Percentiles rank a stretch among this genome's conserved stretches.
These are phyloP conservation scores for Dicycla oo DNA, from an alignment of 2,888 invertebrate species.

Conservation along the genomic window DNA sequence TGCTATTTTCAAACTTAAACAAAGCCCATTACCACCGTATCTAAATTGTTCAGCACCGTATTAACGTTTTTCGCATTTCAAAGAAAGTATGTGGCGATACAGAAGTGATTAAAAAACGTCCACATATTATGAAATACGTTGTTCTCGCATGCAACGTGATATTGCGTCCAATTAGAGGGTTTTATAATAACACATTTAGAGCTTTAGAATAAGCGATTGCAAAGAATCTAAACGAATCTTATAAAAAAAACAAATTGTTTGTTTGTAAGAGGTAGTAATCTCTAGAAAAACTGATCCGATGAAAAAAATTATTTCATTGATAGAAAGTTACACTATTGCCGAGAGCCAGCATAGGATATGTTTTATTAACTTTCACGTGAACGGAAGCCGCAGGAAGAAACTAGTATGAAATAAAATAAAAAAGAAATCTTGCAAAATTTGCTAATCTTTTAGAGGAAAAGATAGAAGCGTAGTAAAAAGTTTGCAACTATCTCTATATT, in stretches of 20 bases:
- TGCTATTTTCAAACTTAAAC: neutral
- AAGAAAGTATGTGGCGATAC: slow-evolving; percentile 9
- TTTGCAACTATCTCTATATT: neutral
- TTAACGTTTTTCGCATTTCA: slow-evolving; percentile 20
- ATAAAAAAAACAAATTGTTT: no score
- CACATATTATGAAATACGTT: slow-evolving; percentile 34
- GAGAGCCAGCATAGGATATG: no score
- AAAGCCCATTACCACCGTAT: slow-evolving; percentile 16
- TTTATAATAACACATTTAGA: slow-evolving; percentile 33
- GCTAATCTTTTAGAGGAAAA: no score
- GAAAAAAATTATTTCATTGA: no score
- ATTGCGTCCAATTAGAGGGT: slow-evolving; percentile 53
- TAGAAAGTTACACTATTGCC: no score
- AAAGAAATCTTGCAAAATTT: no score
- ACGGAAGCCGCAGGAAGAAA: no score
- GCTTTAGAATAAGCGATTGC: slow-evolving; percentile 18
- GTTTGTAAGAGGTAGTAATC: no score
- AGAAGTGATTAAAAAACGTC: slow-evolving; percentile 33
- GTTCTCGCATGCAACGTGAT: slow-evolving; percentile 50
- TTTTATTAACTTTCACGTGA: no score
- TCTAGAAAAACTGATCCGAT: no score
- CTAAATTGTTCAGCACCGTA: slow-evolving; percentile 14
- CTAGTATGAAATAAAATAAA: no score
- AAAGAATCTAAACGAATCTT: no score
- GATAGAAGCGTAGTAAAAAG: neutral